Conservation (phyloP, 2,113 vertebrate genomes). For the Microtus ochrogaster region DNA sequence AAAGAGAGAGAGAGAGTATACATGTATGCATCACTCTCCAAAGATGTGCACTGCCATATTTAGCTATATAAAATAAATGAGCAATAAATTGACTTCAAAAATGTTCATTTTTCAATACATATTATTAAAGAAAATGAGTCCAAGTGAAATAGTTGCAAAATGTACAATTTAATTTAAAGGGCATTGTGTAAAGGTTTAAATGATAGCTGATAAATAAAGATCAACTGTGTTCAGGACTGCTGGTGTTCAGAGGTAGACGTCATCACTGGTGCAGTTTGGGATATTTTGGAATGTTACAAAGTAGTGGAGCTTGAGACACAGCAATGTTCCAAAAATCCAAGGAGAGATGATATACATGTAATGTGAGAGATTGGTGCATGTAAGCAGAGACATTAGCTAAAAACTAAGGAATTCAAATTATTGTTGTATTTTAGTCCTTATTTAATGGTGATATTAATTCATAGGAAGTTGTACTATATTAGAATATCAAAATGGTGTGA, state of each 20-base stretch:
- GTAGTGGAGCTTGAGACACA: background rate
- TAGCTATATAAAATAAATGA: background rate
- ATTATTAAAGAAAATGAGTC: background rate
- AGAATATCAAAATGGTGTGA: background rate
- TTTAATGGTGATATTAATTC: background rate
- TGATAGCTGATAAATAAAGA: background rate
- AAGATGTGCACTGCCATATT: background rate
- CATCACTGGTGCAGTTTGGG: too few species aligned
- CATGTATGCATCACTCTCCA: background rate
- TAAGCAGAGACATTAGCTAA: background rate
- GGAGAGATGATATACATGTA: background rate
- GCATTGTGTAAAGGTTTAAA: background rate
- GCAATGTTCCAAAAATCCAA: background rate
- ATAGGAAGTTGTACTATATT: too few species aligned
- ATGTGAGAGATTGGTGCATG: background rate
- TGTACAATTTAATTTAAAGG: background rate
- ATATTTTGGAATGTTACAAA: background rate
- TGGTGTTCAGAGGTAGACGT: background rate
- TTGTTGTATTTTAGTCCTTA: background rate
- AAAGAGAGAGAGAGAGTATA: too few species aligned
- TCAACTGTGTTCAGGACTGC: background rate
- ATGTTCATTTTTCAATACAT: background rate
- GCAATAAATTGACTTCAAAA: accelerated
- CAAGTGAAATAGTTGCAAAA: too few species aligned
- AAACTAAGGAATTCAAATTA: background rate